Evolutionary conservation across 2,113 vertebrate genomes (phyloP), one percentile per base, ranked within the genome.

Genomic region (Pungitius pungitius): DNA sequence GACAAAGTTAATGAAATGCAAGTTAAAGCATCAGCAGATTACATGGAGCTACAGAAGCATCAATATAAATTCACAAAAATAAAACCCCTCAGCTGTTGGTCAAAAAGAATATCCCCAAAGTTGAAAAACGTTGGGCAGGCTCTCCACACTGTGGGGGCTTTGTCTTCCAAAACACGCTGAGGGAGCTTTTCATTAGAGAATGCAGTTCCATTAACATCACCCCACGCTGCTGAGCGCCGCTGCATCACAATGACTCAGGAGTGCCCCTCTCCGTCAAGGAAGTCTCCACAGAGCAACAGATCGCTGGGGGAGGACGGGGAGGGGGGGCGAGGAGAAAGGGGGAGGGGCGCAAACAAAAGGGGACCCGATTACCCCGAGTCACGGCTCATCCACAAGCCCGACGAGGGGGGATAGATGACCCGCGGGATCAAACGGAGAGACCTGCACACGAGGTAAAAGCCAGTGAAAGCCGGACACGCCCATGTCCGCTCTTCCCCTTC

Each of bases 181-280:
- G 78, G 88, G 88, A 92, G 81, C 81, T 85, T 89, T 87, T 92
- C 90, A 90, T 92, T 90, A 90, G 89, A 78, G 84, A 88, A 90
- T 87, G 83, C 86, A 77, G 85, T 93, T 93, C 92, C 91, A 92
- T 93, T 93, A 93, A 87, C 90, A 92, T 89, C 83, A 83, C 87
- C 87, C 89, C 91, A 91, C 77, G 76, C 84, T 79, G 83, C 83
- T 85, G 83, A 87, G 87, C 83, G 52, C 78, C 33, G 82, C 85
- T 74, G 87, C 88, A 93, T 94, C 88, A 91, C 88, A 92, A 93
- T 91, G 90, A 89, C 88, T 89, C 85, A 89, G 89, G 88, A 89
- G 88, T 85, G 86, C 83, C 87, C 84, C 88, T 85, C 84, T 86
- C 86, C 73, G 85, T 86, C 85, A 88, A 83, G 90, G 86, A 92